phyloP scores from a whole-genome alignment of 2,113 vertebrate genomes.

The Aldabrachelys gigantea region DNA sequence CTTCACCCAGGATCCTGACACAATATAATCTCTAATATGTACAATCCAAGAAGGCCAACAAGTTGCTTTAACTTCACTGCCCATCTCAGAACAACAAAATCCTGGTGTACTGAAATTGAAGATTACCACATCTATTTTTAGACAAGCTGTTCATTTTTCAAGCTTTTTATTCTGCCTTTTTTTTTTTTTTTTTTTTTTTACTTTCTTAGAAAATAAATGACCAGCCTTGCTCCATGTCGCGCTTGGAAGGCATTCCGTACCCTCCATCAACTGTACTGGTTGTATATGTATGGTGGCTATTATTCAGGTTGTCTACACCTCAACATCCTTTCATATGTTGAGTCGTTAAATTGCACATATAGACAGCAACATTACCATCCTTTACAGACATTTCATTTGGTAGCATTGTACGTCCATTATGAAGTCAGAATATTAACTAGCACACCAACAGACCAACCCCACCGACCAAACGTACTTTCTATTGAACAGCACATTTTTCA shows the following conservation, averaged over 20 bases:
- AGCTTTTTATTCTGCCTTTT: not conserved
- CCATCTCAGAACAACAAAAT: not conserved
- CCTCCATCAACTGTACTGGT: not conserved
- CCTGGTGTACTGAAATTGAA: not conserved
- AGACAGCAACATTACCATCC: not conserved
- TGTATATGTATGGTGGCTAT: not conserved
- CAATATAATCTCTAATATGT: not conserved
- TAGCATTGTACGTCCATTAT: not conserved
- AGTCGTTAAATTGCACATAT: not conserved
- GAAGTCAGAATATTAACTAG: not conserved
- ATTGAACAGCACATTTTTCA: not conserved
- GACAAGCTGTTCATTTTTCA: not conserved
- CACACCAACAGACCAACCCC: not conserved
- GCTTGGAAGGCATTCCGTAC: not conserved
- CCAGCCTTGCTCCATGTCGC: fast-evolving
- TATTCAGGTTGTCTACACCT: not conserved
- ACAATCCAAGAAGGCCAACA: not conserved
- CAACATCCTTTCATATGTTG: not conserved
- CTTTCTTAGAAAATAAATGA: not conserved
- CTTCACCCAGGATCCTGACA: not conserved
- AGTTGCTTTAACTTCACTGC: conserved; percentile 12
- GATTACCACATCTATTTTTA: not conserved
- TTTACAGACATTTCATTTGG: not conserved
- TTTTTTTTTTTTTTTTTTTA: not conserved
- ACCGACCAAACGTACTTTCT: not conserved